Evolutionary conservation across 2,113 vertebrate genomes (phyloP), one percentile per base, ranked within the genome.

Genomic region (Marmota monax): DNA sequence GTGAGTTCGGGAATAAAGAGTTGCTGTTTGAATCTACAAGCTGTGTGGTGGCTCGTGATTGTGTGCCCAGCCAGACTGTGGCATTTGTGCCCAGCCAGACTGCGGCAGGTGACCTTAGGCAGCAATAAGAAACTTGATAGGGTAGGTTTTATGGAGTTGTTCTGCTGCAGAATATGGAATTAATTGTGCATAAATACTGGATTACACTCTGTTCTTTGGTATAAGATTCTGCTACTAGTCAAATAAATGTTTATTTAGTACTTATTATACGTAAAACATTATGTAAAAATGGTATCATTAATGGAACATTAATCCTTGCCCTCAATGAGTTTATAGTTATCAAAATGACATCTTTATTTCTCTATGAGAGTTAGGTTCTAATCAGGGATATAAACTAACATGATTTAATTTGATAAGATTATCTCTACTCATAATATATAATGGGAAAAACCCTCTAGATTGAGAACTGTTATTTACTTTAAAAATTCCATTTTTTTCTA

Each of bases 381-480:
- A 42, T 88, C 56, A 86, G 34, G 80, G 4, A 37, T n/a, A 67
- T 8, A 79, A 29, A 94, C 27, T 92, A 63, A 45, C 76, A 78
- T 80, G 12, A 74, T 63, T 95, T 65, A n/a, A 23, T 87, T 90
- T 84, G 72, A 56, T 83, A 87, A 77, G 29, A 77, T 96, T 76
- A 63, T 73, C 58, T 90, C n/a, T 95, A 61, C 17, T 17, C 7
- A 56, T 34, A 84, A 22, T 86, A 12, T 16, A 69, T 48, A 87
- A 73, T 48, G 48, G 16, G 51, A 53, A 53, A 20, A 79, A 42
- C n/a, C 6, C 17, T 91, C 27, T 78, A 63, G 18, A 85, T 87
- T 88, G 17, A 23, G 13, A 63, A 74, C 56, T 94, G 0, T 39
- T 80, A 87, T 93, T 87, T 92, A 45, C 17, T 91, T 90, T 83